Evolutionary conservation across 2,797 vertebrate species (phyloP).

Genomic region (Hoplostethus mediterraneus): DNA sequence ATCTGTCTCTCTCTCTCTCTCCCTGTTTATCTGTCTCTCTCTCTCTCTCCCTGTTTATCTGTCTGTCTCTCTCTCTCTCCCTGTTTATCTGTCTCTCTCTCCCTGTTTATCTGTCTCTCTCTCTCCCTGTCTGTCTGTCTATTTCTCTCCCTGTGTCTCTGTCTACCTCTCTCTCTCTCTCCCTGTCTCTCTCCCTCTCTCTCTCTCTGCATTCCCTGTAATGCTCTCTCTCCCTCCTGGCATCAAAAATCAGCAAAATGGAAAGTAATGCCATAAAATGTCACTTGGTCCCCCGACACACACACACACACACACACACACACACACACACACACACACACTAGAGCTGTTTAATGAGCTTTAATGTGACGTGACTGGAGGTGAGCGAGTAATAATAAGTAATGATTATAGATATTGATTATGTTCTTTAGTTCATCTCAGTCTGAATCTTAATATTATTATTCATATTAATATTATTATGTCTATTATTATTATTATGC

Average conservation of each 20-base stretch:
- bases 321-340: slow-evolving; percentile 9
- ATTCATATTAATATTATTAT: too few relatives aligned
- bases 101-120: too few relatives aligned
- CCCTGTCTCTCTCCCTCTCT: neutral
- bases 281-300: slow-evolving; percentile 13
- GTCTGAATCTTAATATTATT: too few relatives aligned
- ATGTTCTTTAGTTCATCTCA: neutral
- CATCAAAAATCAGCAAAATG: slow-evolving; percentile 3
- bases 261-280: slow-evolving; percentile 18
- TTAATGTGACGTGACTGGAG: slow-evolving; percentile 59
- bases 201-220: too few relatives aligned
- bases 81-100: too few relatives aligned
- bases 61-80: too few relatives aligned
- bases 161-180: neutral
- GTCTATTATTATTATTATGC: too few relatives aligned
- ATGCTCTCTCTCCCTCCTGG: slow-evolving; percentile 2
- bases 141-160: neutral
- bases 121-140: neutral
- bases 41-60: too few relatives aligned
- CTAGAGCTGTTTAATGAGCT: slow-evolving; percentile 61
- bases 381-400: slow-evolving; percentile 16
- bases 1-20: too few relatives aligned
- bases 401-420: too few relatives aligned
- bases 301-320: slow-evolving; percentile 26
- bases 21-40: too few relatives aligned